Percentiles rank a stretch among this genome's conserved stretches.
Conservation (phyloP, 2,888 invertebrate species). For the Leptinotarsa juncta region DNA sequence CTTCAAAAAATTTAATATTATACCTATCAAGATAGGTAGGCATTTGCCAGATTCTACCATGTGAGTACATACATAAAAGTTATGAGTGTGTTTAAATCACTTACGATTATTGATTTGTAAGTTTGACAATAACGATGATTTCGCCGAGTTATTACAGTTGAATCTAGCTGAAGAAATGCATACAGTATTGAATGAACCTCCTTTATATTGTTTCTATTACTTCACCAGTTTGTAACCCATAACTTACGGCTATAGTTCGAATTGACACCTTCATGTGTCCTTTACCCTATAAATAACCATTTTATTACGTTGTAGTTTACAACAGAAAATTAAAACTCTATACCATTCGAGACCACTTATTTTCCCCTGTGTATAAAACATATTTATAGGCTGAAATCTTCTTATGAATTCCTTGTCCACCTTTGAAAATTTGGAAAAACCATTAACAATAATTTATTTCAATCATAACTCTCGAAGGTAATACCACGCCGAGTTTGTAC, state of each 20-base stretch:
- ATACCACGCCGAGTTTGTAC: slow-evolving; percentile 23
- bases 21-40: too few species aligned
- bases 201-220: too few species aligned
- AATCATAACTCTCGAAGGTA: slow-evolving; percentile 5
- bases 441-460: slow-evolving; percentile 18
- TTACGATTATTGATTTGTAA: too few species aligned
- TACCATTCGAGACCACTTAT: neutral
- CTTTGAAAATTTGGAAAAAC: slow-evolving; percentile 4
- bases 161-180: too few species aligned
- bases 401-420: neutral
- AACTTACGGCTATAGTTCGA: neutral
- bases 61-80: too few species aligned
- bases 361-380: neutral
- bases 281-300: neutral
- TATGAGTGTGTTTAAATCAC: too few species aligned
- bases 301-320: neutral
- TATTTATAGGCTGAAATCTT: neutral
- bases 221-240: too few species aligned
- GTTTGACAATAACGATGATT: too few species aligned
- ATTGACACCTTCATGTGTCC: neutral
- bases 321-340: neutral
- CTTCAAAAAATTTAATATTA: too few species aligned
- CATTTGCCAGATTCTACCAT: too few species aligned
- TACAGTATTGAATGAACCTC: too few species aligned
- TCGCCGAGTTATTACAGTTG: too few species aligned